Conservation (phyloP, 2,797 vertebrate genomes). For the Alcedo quadribrachys region DNA sequence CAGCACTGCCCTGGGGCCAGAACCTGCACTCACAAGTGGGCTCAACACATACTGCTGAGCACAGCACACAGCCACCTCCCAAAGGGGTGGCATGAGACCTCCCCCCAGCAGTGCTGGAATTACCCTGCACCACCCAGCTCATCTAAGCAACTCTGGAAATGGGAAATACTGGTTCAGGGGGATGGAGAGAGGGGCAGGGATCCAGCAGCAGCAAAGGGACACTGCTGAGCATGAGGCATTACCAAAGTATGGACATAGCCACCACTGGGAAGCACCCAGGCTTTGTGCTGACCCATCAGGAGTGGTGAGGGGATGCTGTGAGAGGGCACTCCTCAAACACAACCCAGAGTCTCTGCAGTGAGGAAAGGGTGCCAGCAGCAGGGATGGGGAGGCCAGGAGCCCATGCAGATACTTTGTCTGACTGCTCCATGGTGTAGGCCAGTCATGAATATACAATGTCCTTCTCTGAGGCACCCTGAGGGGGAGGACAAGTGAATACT, state of each 20-base stretch:
- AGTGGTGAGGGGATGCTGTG: not conserved
- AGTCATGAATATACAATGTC: slow-evolving; percentile 83
- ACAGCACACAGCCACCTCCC: fast-evolving
- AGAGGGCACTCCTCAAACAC: not conserved
- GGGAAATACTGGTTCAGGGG: fast-evolving
- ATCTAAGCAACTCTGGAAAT: not conserved
- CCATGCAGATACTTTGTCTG: slow-evolving; percentile 73
- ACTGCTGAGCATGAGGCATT: not conserved
- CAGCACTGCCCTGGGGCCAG: not conserved
- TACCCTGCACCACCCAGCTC: not conserved
- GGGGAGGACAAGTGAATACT: not conserved
- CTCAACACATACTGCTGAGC: not conserved
- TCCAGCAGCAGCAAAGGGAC: not conserved
- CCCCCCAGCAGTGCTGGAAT: too few relatives aligned
- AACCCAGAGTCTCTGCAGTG: not conserved
- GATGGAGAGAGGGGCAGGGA: not conserved
- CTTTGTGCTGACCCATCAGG: not conserved
- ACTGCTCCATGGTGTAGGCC: slow-evolving; percentile 85
- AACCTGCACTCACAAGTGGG: fast-evolving
- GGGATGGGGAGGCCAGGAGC: not conserved
- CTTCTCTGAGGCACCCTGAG: slow-evolving; percentile 12
- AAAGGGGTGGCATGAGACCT: not conserved
- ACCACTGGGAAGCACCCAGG: not conserved
- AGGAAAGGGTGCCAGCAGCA: not conserved
- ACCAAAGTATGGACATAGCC: not conserved